Base-by-base conservation (phyloP, 2,888 invertebrate genomes). In the Synanthedon vespiformis region DNA sequence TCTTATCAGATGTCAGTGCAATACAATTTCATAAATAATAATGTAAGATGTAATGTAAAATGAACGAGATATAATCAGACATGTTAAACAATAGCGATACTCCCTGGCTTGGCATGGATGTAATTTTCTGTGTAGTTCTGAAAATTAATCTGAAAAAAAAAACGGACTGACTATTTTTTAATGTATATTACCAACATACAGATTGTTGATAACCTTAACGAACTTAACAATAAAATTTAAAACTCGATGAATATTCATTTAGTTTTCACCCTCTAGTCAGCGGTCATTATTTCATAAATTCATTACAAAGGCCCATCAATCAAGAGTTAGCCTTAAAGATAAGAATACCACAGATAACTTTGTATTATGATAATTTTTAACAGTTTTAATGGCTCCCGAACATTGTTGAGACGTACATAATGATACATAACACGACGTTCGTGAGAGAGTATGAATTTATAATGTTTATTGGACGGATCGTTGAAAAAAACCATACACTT, bases 241-340 rank as follows among this genome's bases (percentile, higher is more conserved):
- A 70, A 60, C 67, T 61, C 58, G 56, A 74, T 77, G 68, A 74
- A 77, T 76, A 77, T 77, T 72, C 73, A 76, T 74, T 58, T 47
- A 48, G 48, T 58, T 58, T 12, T 60, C 59, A 64, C 66, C 65
- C 63, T 61, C 53, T 51, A n/a, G 55, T 60, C 56, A 44, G 55
- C 49, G 57, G 61, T 61, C 65, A 72, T 75, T 75, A 73, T 67
- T 63, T 74, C 67, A 70, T 74, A 74, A 72, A 74, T 68, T 68
- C 65, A 62, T 70, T 69, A 63, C 65, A 64, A 58, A 56, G 56
- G 55, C 55, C 61, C 64, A 67, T 67, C 64, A 61, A 69, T 68
- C 65, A 68, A 40, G 50, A 13, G 22, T 18, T 48, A 48, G 54
- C 47, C 57, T 55, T 51, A 54, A 55, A 63, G 64, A 62, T 65